Percentiles rank a stretch among this genome's conserved stretches.
Conservation (phyloP, 92 coral and sea anemone species). For the Actinernus sp. region DNA sequence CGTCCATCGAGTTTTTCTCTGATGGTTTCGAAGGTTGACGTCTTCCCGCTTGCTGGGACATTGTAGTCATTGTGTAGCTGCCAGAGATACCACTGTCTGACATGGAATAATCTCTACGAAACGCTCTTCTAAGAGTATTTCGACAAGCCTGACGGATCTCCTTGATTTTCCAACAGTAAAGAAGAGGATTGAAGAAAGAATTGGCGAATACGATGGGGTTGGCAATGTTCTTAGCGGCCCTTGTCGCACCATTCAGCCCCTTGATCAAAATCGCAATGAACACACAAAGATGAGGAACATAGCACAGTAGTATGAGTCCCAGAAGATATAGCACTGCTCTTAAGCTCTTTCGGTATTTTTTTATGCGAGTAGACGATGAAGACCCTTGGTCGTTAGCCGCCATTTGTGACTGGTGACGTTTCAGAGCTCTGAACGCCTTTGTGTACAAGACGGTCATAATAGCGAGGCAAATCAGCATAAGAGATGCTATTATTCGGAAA, state of each 20-base stretch:
- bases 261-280: slow-evolving; percentile 3
- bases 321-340: slow-evolving; percentile 2
- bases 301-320: slow-evolving; percentile 15
- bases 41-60: too few relatives aligned
- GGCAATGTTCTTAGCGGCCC: slow-evolving; percentile 15
- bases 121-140: too few relatives aligned
- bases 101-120: too few relatives aligned
- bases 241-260: slow-evolving; percentile 1
- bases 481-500: neutral
- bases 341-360: neutral
- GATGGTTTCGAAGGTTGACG: too few relatives aligned
- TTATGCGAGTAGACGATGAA: neutral
- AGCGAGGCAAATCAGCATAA: neutral
- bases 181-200: slow-evolving; percentile 5
- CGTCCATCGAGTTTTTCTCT: too few relatives aligned
- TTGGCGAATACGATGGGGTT: slow-evolving; percentile 7
- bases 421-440: slow-evolving; percentile 3
- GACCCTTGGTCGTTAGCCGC: neutral
- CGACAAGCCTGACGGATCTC: slow-evolving; percentile 17
- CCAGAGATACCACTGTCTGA: too few relatives aligned
- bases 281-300: slow-evolving; percentile 10
- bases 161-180: slow-evolving; percentile 14
- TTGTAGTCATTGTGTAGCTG: too few relatives aligned
- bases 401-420: slow-evolving; percentile 5
- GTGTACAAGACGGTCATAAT: slow-evolving; percentile 4